phyloP scores from a whole-genome alignment of 2,888 invertebrate genomes.

The Corbicula japonica region DNA sequence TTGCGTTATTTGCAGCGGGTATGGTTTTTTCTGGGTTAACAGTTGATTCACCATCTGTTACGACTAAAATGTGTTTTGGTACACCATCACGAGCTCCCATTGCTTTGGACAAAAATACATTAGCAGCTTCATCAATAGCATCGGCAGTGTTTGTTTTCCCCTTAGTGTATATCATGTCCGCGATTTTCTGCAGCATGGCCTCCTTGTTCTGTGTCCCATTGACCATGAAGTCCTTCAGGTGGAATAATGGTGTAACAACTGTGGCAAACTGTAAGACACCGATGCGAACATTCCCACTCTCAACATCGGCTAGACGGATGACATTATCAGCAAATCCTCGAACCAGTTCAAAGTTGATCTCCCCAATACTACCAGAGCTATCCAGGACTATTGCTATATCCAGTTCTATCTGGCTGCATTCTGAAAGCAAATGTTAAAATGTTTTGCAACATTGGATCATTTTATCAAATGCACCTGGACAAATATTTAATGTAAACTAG shows the following conservation, averaged over 20 bases:
- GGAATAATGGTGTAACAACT: conserved; percentile 22
- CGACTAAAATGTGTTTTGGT: conserved; percentile 23
- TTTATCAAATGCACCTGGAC: too few relatives aligned
- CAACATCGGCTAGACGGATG: conserved; percentile 31
- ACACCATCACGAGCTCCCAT: conserved; percentile 39
- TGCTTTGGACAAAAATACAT: neutral
- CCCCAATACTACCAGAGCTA: conserved; percentile 49
- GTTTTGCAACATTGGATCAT: too few relatives aligned
- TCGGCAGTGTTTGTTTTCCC: conserved; percentile 51
- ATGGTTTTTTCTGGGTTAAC: neutral
- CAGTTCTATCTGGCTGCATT: conserved; percentile 30
- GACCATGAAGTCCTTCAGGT: conserved; percentile 20
- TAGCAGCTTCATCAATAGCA: conserved; percentile 44
- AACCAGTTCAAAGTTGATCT: conserved; percentile 31
- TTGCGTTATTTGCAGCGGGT: conserved; percentile 20
- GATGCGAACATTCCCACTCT: conserved; percentile 34
- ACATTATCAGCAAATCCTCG: conserved; percentile 38
- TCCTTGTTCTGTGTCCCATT: conserved; percentile 33
- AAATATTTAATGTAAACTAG: too few relatives aligned
- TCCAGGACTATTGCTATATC: conserved; percentile 57
- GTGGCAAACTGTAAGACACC: conserved; percentile 41
- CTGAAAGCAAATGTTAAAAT: too few relatives aligned
- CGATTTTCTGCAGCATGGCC: conserved; percentile 18
- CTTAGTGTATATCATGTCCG: conserved; percentile 23
- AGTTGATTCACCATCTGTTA: conserved; percentile 57